These are phyloP conservation scores for Callosobruchus maculatus DNA, from an alignment of 2,888 invertebrate species.

Conservation along the genomic window DNA sequence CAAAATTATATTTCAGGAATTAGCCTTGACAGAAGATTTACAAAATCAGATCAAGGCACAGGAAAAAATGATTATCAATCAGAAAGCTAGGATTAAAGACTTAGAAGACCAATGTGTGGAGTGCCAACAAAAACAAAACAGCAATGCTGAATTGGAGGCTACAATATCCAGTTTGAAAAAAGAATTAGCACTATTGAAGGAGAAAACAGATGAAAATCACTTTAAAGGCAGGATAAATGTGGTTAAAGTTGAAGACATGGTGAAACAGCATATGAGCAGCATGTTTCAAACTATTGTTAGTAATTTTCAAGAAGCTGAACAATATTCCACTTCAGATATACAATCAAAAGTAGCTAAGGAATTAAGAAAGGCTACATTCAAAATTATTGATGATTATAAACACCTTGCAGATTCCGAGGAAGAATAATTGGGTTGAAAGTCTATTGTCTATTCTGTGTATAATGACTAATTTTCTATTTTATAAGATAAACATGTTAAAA, in stretches of 20 bases:
- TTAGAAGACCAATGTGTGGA: conserved; percentile 19
- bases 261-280: conserved; percentile 39
- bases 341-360: conserved; percentile 20
- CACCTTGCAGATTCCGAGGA: not conserved
- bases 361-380: conserved; percentile 23
- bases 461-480: too few species aligned
- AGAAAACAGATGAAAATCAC: conserved; percentile 13
- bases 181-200: conserved; percentile 12
- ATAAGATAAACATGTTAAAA: too few species aligned
- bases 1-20: not conserved
- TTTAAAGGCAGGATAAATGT: conserved; percentile 6
- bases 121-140: conserved; percentile 14
- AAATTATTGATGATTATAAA: conserved; percentile 15
- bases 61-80: conserved; percentile 19
- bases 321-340: conserved; percentile 18
- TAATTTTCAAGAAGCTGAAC: conserved; percentile 22
- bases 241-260: conserved; percentile 17
- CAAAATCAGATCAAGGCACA: conserved; percentile 10
- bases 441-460: too few species aligned
- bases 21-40: not conserved
- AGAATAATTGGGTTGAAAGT: not conserved
- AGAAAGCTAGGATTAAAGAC: conserved; percentile 20
- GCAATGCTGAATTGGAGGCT: not conserved
- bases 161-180: not conserved
- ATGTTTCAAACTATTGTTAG: conserved; percentile 38